Percentiles rank a stretch among this genome's conserved stretches.
Conservation (phyloP, 2,113 vertebrate genomes). For the Parotia lawesii region DNA sequence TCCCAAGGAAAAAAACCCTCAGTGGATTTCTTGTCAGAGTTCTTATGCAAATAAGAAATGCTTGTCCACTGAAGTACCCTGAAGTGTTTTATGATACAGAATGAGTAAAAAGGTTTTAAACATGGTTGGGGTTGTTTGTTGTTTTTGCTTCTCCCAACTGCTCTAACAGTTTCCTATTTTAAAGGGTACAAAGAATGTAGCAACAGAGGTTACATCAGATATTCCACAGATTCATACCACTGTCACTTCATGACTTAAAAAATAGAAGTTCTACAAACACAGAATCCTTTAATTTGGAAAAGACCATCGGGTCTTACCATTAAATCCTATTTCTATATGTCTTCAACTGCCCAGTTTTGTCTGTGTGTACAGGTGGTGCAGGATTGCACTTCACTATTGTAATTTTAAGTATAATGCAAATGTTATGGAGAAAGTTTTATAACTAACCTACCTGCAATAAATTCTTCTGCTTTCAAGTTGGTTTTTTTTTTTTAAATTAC, state of each 20-base stretch:
- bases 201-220: not conserved
- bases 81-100: not conserved
- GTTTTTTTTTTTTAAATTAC: not conserved
- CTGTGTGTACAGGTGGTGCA: not conserved
- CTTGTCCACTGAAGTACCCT: not conserved
- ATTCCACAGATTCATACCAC: not conserved
- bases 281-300: not conserved
- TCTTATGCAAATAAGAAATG: not conserved
- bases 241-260: not conserved
- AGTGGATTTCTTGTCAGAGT: not conserved
- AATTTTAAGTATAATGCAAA: not conserved
- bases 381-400: not conserved
- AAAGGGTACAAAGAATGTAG: not conserved
- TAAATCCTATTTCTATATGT: not conserved
- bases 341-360: not conserved
- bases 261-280: not conserved
- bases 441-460: not conserved
- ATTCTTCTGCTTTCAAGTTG: not conserved
- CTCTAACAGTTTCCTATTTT: not conserved
- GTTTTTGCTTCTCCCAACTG: not conserved
- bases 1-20: not conserved
- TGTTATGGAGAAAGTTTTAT: not conserved
- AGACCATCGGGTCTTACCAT: not conserved
- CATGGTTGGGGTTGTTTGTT: rapidly evolving
- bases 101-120: not conserved